A percentile compares a stretch with the other conserved stretches of the same genome.
These are phyloP conservation scores for Trinorchestia longiramus DNA, from an alignment of 1,140 invertebrate genomes.

Conservation along the genomic window DNA sequence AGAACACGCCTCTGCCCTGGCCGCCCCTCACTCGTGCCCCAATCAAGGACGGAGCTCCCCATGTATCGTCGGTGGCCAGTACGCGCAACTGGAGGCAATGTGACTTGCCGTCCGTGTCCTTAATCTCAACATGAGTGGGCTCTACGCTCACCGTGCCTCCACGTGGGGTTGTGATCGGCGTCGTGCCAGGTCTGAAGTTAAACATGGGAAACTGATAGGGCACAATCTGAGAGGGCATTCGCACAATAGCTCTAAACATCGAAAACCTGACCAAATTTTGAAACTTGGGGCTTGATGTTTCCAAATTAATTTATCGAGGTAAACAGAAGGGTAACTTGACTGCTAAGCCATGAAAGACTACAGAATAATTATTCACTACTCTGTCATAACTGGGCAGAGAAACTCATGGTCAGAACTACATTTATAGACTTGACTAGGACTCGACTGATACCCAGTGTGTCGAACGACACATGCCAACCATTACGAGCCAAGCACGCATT, in stretches of 20 bases:
- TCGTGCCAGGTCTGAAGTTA: not conserved
- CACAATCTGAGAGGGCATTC: not conserved
- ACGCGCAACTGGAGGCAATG: slow-evolving; percentile 81
- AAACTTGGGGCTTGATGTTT: too few species aligned
- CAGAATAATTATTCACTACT: too few species aligned
- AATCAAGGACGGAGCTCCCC: slow-evolving; percentile 85
- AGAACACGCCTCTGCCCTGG: slow-evolving; percentile 83
- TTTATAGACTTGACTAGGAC: too few species aligned
- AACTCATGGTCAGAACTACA: too few species aligned
- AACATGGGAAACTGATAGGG: not conserved
- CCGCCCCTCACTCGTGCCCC: slow-evolving; percentile 77
- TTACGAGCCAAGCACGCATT: too few species aligned
- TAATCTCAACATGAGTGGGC: slow-evolving; percentile 65
- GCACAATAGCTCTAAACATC: not conserved
- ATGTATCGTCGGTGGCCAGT: slow-evolving; percentile 84
- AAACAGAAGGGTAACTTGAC: too few species aligned
- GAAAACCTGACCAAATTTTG: too few species aligned
- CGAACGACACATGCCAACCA: too few species aligned
- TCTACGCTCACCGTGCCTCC: slow-evolving; percentile 63
- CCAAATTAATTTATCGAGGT: too few species aligned
- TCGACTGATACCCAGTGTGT: too few species aligned
- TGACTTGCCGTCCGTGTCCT: slow-evolving; percentile 73
- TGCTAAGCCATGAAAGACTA: too few species aligned
- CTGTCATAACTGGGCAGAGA: too few species aligned
- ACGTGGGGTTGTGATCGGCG: not conserved